These are phyloP conservation scores for Eilema depressum DNA, from an alignment of 2,888 invertebrate genomes.

Conservation along the genomic window DNA sequence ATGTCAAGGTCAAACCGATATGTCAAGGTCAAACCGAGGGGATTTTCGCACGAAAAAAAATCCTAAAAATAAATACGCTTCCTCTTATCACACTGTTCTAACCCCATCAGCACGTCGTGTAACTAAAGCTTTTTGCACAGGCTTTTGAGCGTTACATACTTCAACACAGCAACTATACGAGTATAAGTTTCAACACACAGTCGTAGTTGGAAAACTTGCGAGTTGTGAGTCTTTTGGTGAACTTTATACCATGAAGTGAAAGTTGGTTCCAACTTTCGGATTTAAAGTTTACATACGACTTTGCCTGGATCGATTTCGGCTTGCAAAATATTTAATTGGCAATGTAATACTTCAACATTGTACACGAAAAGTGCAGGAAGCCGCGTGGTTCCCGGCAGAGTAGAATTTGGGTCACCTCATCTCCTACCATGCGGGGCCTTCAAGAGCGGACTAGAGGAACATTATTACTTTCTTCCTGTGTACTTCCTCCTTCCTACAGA, in stretches of 20 bases:
- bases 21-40: too few relatives aligned
- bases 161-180: slow-evolving; percentile 26
- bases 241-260: slow-evolving; percentile 16
- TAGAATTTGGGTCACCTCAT: too few relatives aligned
- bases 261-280: slow-evolving; percentile 6
- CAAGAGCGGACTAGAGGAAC: too few relatives aligned
- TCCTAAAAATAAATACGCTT: slow-evolving; percentile 30
- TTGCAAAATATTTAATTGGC: background rate
- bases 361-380: too few relatives aligned
- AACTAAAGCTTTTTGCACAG: slow-evolving; percentile 65
- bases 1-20: too few relatives aligned
- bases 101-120: slow-evolving; percentile 38
- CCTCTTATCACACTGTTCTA: slow-evolving; percentile 28
- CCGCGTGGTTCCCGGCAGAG: too few relatives aligned
- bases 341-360: too few relatives aligned
- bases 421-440: too few relatives aligned
- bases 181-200: slow-evolving; percentile 14
- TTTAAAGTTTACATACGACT: slow-evolving; percentile 5
- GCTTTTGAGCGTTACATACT: slow-evolving; percentile 70
- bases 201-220: slow-evolving; percentile 18
- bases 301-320: background rate
- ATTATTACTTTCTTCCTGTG: too few relatives aligned
- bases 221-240: slow-evolving; percentile 13
- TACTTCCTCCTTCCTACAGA: too few relatives aligned
- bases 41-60: too few relatives aligned